A percentile compares a stretch with the other conserved stretches of the same genome.
phyloP scores from a whole-genome alignment of 37 sponge, comb jelly and placozoan genomes.

The Petrosia ficiformis region DNA sequence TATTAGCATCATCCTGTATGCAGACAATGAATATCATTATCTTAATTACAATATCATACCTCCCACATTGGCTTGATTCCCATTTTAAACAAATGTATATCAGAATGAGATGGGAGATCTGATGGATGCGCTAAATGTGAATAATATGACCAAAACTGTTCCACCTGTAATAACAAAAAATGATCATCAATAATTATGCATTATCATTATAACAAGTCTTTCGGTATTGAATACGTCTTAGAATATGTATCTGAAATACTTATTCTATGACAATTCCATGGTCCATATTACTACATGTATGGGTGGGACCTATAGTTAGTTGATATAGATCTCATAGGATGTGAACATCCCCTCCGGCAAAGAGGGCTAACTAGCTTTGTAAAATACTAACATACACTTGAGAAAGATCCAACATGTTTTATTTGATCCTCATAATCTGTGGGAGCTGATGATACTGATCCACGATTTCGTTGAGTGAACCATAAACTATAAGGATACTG shows the following conservation, averaged over 20 bases:
- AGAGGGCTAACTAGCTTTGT: no score
- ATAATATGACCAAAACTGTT: constrained; percentile 86
- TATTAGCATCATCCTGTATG: constrained; percentile 86
- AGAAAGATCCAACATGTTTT: constrained; percentile 74
- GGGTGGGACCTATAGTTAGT: no score
- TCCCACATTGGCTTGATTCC: constrained; percentile 95
- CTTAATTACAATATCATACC: constrained; percentile 30
- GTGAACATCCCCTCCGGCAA: no score
- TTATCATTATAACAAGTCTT: background rate
- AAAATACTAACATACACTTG: constrained; percentile 53
- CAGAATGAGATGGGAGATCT: constrained; percentile 71
- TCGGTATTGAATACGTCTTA: no score
- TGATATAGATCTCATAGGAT: no score
- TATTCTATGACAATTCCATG: no score
- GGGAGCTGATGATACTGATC: constrained; percentile 53
- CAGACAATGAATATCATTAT: background rate
- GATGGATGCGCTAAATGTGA: constrained; percentile 70
- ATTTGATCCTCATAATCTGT: constrained; percentile 79
- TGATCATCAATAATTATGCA: background rate
- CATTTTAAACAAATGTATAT: constrained; percentile 86
- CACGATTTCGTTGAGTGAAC: constrained; percentile 72
- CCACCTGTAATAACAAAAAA: constrained; percentile 54
- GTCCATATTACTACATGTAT: no score
- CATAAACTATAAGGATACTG: constrained; percentile 78
- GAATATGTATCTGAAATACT: no score